A percentile compares a stretch with the other conserved stretches of the same genome.
These are phyloP conservation scores for Mormyrops attenuatus DNA, from an alignment of 2,797 vertebrate species.

Conservation along the genomic window DNA sequence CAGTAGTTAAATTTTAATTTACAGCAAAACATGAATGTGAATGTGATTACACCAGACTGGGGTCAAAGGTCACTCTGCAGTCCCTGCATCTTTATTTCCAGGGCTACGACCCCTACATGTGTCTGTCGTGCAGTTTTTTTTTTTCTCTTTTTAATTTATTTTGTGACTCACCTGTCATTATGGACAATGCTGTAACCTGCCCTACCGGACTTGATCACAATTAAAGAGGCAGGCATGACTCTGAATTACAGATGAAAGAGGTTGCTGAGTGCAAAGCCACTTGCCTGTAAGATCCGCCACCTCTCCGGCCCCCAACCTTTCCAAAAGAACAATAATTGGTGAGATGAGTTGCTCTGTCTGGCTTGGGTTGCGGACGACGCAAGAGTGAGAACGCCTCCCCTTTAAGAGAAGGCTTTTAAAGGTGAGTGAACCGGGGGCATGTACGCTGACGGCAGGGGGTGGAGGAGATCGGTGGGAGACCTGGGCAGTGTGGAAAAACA, in stretches of 20 bases:
- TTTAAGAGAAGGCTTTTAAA: background rate
- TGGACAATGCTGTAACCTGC: background rate
- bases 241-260: conserved; percentile 2
- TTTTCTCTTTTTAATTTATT: background rate
- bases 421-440: background rate
- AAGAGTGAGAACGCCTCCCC: background rate
- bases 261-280: background rate
- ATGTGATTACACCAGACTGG: background rate
- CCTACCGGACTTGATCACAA: conserved; percentile 16
- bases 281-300: background rate
- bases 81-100: background rate
- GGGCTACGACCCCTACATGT: background rate
- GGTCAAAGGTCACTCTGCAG: background rate
- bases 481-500: background rate
- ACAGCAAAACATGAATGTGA: background rate
- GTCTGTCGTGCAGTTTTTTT: background rate
- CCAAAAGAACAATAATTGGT: conserved; percentile 7
- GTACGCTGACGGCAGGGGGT: background rate
- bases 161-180: background rate
- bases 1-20: conserved; percentile 8
- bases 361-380: background rate
- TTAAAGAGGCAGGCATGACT: background rate
- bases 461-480: background rate
- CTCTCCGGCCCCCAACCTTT: conserved; percentile 4
- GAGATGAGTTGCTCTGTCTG: background rate